Base-by-base conservation (phyloP, 1,140 invertebrate species). In the Pseudomyrmex gracilis region DNA sequence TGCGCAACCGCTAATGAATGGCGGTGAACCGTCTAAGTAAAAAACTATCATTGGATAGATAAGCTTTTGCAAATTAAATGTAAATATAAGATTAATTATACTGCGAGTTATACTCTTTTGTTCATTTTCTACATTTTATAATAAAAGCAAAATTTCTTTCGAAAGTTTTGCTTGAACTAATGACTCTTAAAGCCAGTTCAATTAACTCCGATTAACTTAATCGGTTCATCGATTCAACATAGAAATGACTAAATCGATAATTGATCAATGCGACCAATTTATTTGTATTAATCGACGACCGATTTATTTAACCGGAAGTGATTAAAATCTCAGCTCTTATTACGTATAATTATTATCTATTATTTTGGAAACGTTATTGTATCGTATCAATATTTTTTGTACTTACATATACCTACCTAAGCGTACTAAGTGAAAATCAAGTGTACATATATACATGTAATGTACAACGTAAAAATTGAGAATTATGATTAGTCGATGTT, bases 21-120 rank as follows among this genome's bases (percentile, higher is more conserved):
- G 86, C 55, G 22, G 70, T 63, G 82, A 87, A 82, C 80, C 73
- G 17, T 43, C 58, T 2, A 66, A 91, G 83, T 88, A 87, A 90
- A 90, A 71, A 53, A 66, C 20, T 71, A 10, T 12, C 22, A 78
- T 67, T 76, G 47, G 34, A 45, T 66, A 17, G 43, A 12, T 12
- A 20, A n/a, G 34, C 55, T 51, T 55, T 47, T 76, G 10, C 68
- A 57, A 49, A 80, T 80, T 86, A 55, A 49, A 55, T 74, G 51
- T 85, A 85, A 24, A 85, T 83, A 74, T 22, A 82, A 84, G 9
- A 47, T 15, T 55, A 61, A 83, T 60, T 78, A 67, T 61, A 82
- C 15, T 34, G 34, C 51, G 49, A 82, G 66, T n/a, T 17, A 49
- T 4, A 34, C 22, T 3, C 5, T 43, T 49, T 22, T 45, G 10